Evolutionary conservation across 2,888 invertebrate genomes (phyloP).

Genomic region (Mimas tiliae): DNA sequence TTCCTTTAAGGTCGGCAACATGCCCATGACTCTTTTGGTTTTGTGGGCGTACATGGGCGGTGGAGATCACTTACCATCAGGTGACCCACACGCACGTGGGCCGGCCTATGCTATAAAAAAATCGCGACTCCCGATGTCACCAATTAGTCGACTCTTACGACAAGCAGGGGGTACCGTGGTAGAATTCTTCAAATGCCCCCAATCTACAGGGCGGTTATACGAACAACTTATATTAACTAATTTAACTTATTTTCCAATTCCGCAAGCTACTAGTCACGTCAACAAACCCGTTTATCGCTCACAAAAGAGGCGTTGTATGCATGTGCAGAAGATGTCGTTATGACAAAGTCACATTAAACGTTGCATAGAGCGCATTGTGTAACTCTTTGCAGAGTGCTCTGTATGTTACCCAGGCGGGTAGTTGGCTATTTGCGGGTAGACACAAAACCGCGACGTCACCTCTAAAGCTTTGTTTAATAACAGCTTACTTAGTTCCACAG

Average conservation of each 20-base stretch:
- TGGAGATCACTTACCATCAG: too few species aligned
- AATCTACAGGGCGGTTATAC: too few species aligned
- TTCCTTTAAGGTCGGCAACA: too few species aligned
- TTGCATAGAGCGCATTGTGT: conserved; percentile 23
- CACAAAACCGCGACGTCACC: conserved; percentile 41
- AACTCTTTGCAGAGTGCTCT: conserved; percentile 5
- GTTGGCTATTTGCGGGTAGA: conserved; percentile 51
- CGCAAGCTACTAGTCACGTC: not conserved
- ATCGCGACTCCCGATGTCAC: too few species aligned
- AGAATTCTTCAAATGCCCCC: too few species aligned
- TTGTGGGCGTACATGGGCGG: too few species aligned
- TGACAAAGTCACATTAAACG: conserved; percentile 41
- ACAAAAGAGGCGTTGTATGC: conserved; percentile 36
- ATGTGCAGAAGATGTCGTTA: conserved; percentile 38
- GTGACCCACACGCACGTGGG: too few species aligned
- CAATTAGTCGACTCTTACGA: too few species aligned
- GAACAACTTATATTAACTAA: not conserved
- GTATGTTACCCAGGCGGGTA: conserved; percentile 37
- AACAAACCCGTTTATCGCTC: not conserved
- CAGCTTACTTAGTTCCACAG: conserved; percentile 39
- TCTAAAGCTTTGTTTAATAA: conserved; percentile 50
- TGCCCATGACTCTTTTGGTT: too few species aligned
- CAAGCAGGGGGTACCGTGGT: too few species aligned
- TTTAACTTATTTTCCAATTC: too few species aligned
- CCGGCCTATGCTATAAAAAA: too few species aligned